phyloP scores from a whole-genome alignment of 2,888 invertebrate genomes.

The Alloplasta piceator region DNA sequence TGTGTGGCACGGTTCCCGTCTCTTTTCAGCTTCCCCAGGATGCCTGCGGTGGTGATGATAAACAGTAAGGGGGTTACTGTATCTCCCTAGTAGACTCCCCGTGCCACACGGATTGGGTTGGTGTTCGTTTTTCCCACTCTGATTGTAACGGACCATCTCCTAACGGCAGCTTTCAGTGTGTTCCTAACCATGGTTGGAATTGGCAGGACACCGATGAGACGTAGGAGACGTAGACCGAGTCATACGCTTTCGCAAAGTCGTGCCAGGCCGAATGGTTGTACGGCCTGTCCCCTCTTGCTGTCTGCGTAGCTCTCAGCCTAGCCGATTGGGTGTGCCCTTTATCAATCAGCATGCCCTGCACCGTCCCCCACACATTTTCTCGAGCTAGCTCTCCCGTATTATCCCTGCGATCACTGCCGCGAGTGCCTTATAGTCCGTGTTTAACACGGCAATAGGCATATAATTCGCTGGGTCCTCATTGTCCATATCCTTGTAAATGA shows the following conservation, averaged over 20 bases:
- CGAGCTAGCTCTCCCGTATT: constrained; percentile 33
- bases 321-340: constrained; percentile 61
- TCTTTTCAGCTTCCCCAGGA: constrained; percentile 4
- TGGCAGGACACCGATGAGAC: constrained; percentile 38
- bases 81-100: constrained; percentile 61
- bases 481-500: constrained; percentile 69
- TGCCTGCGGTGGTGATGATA: constrained; percentile 41
- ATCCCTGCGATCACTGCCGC: constrained; percentile 59
- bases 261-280: constrained; percentile 67
- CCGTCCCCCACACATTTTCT: constrained; percentile 15
- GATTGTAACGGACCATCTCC: constrained; percentile 18
- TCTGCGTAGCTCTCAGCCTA: constrained; percentile 45
- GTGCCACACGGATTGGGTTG: constrained; percentile 43
- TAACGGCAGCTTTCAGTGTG: constrained; percentile 9
- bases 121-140: constrained; percentile 13
- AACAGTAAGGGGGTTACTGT: constrained; percentile 60
- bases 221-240: constrained; percentile 36
- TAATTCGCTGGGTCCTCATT: constrained; percentile 65
- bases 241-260: constrained; percentile 57
- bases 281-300: too few relatives aligned
- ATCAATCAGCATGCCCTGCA: constrained; percentile 6
- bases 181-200: not conserved
- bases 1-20: constrained; percentile 11
- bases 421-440: constrained; percentile 71
- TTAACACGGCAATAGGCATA: constrained; percentile 68